Base-by-base conservation (phyloP, 1,140 invertebrate genomes). In the Penaeus chinensis region DNA sequence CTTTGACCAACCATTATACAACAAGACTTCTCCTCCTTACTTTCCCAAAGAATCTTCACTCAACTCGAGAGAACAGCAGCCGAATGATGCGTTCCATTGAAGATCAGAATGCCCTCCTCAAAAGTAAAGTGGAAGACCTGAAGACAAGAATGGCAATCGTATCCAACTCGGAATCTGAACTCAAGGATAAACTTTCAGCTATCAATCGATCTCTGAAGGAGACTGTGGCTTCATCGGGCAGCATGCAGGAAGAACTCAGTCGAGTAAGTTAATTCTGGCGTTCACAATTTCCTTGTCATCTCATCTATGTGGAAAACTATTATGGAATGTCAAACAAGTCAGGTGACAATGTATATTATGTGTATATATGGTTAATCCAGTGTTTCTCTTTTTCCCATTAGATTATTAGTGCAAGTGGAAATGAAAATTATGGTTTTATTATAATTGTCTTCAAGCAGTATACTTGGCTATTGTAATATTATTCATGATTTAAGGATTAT, bases 161-260 rank as follows among this genome's bases (percentile, higher is more conserved):
- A 4, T 84, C 84, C 13, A 84, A 84, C 32, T 89, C 87, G 16
- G 89, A 90, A 62, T 61, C 81, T 18, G 89, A 90, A 79, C 81
- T 90, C 27, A 90, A 90, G 74, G 87, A 90, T 84, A 90, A 89
- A 77, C 84, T 90, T 24, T 87, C 87, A 32, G 77, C 84, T 18
- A 89, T 88, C 47, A 90, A 90, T 82, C 89, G 89, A 32, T 86
- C 83, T n/a, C 78, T 90, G 22, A 90, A 90, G 65, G 89, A 90
- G 79, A 81, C 86, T 60, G 82, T 90, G 54, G 85, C 89, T 11
- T 85, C 89, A 60, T 89, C 89, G 5, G 79, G 82, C 61, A 83
- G 37, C 27, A 84, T 90, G 84, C 87, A 90, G 47, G 89, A 90
- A 47, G 89, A 90, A 37, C 84, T 90, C 27, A 87, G 80, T 42